A percentile compares a stretch with the other conserved stretches of the same genome.
These are phyloP conservation scores for Harpagifer antarcticus DNA, from an alignment of 2,797 vertebrate genomes.

Conservation along the genomic window DNA sequence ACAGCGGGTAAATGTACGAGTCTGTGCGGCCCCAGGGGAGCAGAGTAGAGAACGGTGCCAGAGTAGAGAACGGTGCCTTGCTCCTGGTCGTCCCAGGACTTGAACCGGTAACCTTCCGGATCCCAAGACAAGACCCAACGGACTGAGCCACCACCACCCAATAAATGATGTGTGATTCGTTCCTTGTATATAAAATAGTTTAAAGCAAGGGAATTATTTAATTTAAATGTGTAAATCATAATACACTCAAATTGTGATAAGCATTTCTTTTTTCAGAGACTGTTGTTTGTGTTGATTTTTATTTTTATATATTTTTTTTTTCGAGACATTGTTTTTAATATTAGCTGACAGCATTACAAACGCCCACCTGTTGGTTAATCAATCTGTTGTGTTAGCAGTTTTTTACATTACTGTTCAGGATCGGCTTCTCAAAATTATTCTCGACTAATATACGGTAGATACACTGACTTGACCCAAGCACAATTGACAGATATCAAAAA, in stretches of 20 bases:
- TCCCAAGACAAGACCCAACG: no score
- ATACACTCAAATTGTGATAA: no score
- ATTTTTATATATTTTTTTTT: neutral
- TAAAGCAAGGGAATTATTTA: neutral
- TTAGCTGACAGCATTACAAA: neutral
- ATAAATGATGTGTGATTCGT: neutral
- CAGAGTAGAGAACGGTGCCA: no score
- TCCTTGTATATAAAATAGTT: slow-evolving; percentile 3
- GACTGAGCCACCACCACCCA: no score
- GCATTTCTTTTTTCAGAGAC: no score
- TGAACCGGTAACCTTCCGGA: no score
- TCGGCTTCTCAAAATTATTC: neutral
- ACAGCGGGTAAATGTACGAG: no score
- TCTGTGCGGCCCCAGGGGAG: no score
- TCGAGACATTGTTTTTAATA: neutral
- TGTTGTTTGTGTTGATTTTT: no score
- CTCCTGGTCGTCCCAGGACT: no score
- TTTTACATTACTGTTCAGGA: neutral
- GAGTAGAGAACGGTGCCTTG: no score
- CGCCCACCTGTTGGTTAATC: neutral
- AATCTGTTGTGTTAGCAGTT: neutral
- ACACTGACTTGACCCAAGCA: neutral
- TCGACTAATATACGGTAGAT: neutral
- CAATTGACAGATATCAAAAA: neutral
- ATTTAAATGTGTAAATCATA: no score